Conservation (phyloP, 2,797 vertebrate species). For the Benthosema pterotum region DNA sequence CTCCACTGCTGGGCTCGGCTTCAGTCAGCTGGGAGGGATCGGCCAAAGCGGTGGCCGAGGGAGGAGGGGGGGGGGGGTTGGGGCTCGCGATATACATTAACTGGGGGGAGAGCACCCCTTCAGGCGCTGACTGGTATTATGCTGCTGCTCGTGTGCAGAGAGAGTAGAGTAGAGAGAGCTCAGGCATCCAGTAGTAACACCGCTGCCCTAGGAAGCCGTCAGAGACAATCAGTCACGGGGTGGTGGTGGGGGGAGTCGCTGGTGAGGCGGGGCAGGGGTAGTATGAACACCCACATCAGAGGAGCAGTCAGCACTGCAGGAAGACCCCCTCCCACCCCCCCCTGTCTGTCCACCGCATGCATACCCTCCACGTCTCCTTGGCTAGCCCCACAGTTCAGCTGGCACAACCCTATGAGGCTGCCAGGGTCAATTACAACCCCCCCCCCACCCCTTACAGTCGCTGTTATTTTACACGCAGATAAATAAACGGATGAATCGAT, state of each 20-base stretch:
- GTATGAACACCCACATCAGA: slow-evolving; percentile 44
- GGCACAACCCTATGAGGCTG: slow-evolving; percentile 47
- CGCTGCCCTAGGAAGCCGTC: slow-evolving; percentile 68
- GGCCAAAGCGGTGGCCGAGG: slow-evolving; percentile 59
- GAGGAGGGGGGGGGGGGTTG: slow-evolving; percentile 56
- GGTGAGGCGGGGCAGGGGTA: slow-evolving; percentile 47
- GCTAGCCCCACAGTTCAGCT: slow-evolving; percentile 22
- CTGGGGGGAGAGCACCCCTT: slow-evolving; percentile 77
- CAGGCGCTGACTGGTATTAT: slow-evolving; percentile 78
- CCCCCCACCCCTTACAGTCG: slow-evolving; percentile 53
- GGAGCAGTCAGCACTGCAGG: slow-evolving; percentile 29
- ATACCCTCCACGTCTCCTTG: slow-evolving; percentile 44
- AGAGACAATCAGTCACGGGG: slow-evolving; percentile 79
- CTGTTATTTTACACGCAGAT: slow-evolving; percentile 50
- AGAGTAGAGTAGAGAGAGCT: no score
- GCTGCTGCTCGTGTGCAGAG: no score
- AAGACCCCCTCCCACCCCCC: slow-evolving; percentile 29
- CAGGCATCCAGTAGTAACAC: slow-evolving; percentile 76
- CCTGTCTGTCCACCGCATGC: slow-evolving; percentile 39
- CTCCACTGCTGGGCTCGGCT: slow-evolving; percentile 48
- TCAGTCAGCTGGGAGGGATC: slow-evolving; percentile 49
- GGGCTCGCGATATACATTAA: slow-evolving; percentile 71
- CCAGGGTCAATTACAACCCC: slow-evolving; percentile 70
- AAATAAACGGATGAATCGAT: slow-evolving; percentile 63
- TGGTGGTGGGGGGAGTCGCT: no score